Conservation (phyloP, 2,797 vertebrate genomes). For the Lagodon rhomboides region DNA sequence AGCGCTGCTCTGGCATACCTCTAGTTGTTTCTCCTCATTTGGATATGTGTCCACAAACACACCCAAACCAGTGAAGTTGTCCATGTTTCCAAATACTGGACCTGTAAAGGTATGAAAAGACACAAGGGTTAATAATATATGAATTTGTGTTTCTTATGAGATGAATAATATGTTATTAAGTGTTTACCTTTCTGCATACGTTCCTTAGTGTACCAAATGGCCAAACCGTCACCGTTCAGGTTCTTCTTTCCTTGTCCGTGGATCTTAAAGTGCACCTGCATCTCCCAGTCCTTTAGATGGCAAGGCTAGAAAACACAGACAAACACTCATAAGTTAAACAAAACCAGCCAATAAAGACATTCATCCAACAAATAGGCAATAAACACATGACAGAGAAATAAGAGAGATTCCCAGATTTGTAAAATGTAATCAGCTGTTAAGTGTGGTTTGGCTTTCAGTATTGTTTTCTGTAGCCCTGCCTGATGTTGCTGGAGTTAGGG, state of each 20-base stretch:
- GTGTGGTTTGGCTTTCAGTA: background rate
- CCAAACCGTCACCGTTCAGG: slow-evolving; percentile 94
- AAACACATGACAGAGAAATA: background rate
- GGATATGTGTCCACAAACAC: slow-evolving; percentile 98
- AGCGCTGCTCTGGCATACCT: slow-evolving; percentile 84
- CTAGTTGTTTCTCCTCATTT: slow-evolving; percentile 97
- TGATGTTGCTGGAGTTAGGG: background rate
- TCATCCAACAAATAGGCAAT: background rate
- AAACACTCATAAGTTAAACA: slow-evolving; percentile 8
- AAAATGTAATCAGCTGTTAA: background rate
- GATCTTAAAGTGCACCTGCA: slow-evolving; percentile 97
- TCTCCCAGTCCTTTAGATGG: slow-evolving; percentile 95
- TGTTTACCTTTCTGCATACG: slow-evolving; percentile 91
- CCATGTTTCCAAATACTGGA: slow-evolving; percentile 96
- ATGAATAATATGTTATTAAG: background rate
- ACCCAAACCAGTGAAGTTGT: slow-evolving; percentile 96
- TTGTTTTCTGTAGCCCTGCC: background rate
- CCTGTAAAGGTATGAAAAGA: slow-evolving; percentile 80
- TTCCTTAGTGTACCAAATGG: slow-evolving; percentile 97
- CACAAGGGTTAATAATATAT: background rate
- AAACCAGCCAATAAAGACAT: background rate
- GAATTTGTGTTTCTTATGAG: background rate
- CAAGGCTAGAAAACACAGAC: slow-evolving; percentile 86
- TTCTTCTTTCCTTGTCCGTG: slow-evolving; percentile 98
- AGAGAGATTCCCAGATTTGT: background rate